Base-by-base conservation (phyloP, 2,888 invertebrate species). In the Lithophane socia region DNA sequence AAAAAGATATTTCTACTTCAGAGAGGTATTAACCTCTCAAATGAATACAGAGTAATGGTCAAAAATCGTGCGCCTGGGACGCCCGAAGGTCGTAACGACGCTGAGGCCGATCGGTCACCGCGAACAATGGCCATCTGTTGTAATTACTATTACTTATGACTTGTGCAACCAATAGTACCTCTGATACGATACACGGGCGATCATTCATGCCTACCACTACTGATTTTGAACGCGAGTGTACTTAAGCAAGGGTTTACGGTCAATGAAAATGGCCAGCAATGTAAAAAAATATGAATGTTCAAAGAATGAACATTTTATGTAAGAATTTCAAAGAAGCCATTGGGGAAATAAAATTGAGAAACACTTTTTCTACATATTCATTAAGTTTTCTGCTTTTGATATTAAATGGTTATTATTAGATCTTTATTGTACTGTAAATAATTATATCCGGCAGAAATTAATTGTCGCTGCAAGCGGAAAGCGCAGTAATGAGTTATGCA, bases 91-190 rank as follows among this genome's bases (percentile, higher is more conserved):
- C 95, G 92, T 79, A 88, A 81, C 90, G 89, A 91, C 92, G 91
- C 90, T 91, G 93, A 93, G 94, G 94, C 94, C 95, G 94, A 93
- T 94, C 94, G 94, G 95, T 94, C 95, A 94, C 93, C 92, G 88
- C 91, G 94, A 95, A 96, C 96, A 96, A 96, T 96, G 92, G 95
- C 92, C 94, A 96, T 96, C 96, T 93, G 94, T 95, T 95, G 95
- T 96, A 96, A 96, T 96, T 95, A 95, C 94, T 95, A 94, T 94
- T 95, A 94, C 93, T 94, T 94, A 93, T 90, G 89, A 91, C 92
- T 96, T 95, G 94, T 91, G 95, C 95, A 95, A 96, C 91, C 88
- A 93, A 95, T 94, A 93, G 91, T 89, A 91, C 83, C 82, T 82
- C 83, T 86, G 93, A 93, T 94, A 94, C 74, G 78, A 84, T 88